phyloP scores from a whole-genome alignment of 2,888 invertebrate species.

The Timema podura region DNA sequence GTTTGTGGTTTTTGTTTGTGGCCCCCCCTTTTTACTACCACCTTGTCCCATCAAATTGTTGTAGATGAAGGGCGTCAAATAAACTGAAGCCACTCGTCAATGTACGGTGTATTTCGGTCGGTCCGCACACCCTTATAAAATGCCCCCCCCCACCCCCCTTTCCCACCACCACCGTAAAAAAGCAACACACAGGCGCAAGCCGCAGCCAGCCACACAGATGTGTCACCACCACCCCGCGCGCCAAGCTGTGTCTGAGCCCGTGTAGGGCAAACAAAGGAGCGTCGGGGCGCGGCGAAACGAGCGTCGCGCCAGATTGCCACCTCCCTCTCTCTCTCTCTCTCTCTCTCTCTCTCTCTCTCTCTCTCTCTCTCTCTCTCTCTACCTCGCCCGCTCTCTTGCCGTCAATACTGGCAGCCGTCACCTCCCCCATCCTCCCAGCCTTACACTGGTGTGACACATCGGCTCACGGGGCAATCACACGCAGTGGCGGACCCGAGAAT shows the following conservation, averaged over 20 bases:
- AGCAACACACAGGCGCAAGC: background rate
- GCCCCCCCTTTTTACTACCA: no score
- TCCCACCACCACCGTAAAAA: background rate
- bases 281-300: background rate
- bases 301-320: constrained; percentile 8
- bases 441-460: constrained; percentile 26
- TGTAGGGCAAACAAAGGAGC: background rate
- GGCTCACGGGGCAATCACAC: constrained; percentile 18
- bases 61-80: no score
- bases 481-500: constrained; percentile 13
- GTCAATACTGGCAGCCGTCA: constrained; percentile 25
- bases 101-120: no score
- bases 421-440: constrained; percentile 28
- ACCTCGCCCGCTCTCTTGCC: constrained; percentile 19
- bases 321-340: constrained; percentile 35
- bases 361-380: constrained; percentile 32
- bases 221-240: background rate
- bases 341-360: constrained; percentile 24
- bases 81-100: no score
- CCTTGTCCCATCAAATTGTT: no score
- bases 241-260: no score
- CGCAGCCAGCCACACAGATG: background rate
- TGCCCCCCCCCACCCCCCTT: background rate
- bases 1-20: no score
- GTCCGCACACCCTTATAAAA: no score